Conservation (phyloP, 2,797 vertebrate genomes). For the Crocidura indochinensis region DNA sequence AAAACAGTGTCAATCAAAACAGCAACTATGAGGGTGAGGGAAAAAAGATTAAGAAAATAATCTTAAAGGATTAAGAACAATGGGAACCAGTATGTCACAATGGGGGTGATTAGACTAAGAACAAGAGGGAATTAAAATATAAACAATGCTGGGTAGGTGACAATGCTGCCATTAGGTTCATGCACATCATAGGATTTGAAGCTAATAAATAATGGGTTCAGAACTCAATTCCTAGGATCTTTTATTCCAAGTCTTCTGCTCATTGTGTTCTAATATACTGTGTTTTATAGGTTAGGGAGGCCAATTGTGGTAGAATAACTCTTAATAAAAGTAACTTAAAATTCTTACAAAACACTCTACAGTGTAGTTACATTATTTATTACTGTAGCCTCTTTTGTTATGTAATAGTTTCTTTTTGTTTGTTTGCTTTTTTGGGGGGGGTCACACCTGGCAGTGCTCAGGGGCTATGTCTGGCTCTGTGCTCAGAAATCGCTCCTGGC, state of each 20-base stretch:
- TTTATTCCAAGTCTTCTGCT: slow-evolving; percentile 6
- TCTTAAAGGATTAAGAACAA: not conserved
- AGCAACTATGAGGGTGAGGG: not conserved
- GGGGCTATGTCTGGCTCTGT: too few relatives aligned
- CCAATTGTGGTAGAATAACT: not conserved
- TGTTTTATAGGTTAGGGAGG: not conserved
- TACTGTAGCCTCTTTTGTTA: not conserved
- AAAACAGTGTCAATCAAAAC: not conserved
- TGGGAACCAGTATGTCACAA: not conserved
- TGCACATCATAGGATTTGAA: not conserved
- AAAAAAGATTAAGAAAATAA: too few relatives aligned
- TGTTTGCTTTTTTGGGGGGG: too few relatives aligned
- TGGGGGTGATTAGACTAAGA: not conserved
- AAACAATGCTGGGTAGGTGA: not conserved
- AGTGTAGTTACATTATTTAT: slow-evolving; percentile 4
- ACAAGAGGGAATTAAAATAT: not conserved
- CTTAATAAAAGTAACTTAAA: slow-evolving; percentile 42
- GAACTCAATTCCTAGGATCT: not conserved
- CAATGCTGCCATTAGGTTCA: not conserved
- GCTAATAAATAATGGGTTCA: not conserved
- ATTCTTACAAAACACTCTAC: not conserved
- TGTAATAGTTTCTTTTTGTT: not conserved
- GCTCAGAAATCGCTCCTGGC: too few relatives aligned
- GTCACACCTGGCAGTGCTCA: too few relatives aligned
- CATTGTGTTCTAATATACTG: not conserved